phyloP scores from a whole-genome alignment of 2,888 invertebrate genomes.

The Agrochola macilenta region DNA sequence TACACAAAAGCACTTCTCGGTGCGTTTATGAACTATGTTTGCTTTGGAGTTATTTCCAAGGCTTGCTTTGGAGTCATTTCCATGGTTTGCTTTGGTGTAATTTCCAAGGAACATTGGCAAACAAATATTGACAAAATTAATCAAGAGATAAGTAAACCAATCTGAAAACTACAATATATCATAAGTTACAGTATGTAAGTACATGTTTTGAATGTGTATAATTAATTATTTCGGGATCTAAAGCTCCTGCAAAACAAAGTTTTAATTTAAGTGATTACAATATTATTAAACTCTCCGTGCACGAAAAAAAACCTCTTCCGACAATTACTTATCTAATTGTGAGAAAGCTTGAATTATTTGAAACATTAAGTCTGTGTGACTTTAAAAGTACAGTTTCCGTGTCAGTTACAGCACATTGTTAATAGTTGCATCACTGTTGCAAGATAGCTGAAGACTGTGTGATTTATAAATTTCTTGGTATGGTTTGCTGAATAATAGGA shows the following conservation, averaged over 20 bases:
- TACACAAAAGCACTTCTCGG: constrained; percentile 17
- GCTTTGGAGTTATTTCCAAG: constrained; percentile 2
- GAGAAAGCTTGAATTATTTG: too few relatives aligned
- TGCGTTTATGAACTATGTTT: constrained; percentile 13
- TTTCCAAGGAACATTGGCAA: not conserved
- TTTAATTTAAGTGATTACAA: not conserved
- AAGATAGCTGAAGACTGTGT: too few relatives aligned
- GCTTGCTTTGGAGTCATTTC: constrained; percentile 6
- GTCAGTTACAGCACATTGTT: too few relatives aligned
- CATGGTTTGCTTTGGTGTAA: constrained; percentile 11
- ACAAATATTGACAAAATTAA: constrained; percentile 5
- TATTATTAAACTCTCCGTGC: not conserved
- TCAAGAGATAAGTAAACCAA: not conserved
- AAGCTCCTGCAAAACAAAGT: not conserved
- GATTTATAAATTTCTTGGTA: too few relatives aligned
- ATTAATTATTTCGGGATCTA: not conserved
- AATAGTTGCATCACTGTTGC: too few relatives aligned
- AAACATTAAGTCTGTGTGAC: too few relatives aligned
- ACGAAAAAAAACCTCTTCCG: too few relatives aligned
- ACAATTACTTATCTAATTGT: too few relatives aligned
- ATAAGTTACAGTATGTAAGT: not conserved
- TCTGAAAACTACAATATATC: too few relatives aligned
- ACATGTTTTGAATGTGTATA: not conserved
- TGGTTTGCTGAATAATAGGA: too few relatives aligned
- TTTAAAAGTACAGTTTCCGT: too few relatives aligned